These are phyloP conservation scores for Plotosus lineatus DNA, from an alignment of 2,113 vertebrate genomes.

Conservation along the genomic window DNA sequence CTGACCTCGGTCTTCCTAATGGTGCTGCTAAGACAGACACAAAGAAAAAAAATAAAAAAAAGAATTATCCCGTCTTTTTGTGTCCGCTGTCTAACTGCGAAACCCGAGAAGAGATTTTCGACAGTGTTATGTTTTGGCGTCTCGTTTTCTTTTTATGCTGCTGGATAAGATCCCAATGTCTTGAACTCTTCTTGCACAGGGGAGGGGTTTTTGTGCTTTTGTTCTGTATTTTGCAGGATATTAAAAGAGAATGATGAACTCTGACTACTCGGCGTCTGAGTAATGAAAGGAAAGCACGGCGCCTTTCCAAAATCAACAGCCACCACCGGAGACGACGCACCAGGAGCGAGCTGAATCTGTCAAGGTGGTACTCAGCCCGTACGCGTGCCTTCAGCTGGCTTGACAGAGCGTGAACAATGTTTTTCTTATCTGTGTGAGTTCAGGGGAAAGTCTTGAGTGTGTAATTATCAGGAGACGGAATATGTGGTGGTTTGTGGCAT, in stretches of 20 bases:
- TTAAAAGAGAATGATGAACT: constrained; percentile 63
- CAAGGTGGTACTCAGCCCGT: neutral
- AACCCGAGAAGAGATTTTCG: constrained; percentile 54
- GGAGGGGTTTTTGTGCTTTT: constrained; percentile 52
- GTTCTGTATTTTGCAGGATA: constrained; percentile 70
- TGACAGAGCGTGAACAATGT: constrained; percentile 3
- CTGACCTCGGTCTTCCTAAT: constrained; percentile 35
- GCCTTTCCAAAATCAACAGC: constrained; percentile 26
- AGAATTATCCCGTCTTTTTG: constrained; percentile 15
- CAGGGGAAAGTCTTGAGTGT: constrained; percentile 2
- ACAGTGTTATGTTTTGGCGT: constrained; percentile 50
- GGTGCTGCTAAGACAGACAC: constrained; percentile 38
- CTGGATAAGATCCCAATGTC: constrained; percentile 48
- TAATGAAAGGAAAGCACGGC: constrained; percentile 14
- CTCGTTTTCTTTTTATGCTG: constrained; percentile 42
- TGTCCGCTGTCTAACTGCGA: neutral
- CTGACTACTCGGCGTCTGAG: neutral
- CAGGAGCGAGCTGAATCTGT: neutral
- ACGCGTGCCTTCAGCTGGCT: neutral
- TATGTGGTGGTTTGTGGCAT: neutral
- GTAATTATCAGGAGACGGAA: constrained; percentile 15
- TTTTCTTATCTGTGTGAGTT: constrained; percentile 15
- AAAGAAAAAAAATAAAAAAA: neutral
- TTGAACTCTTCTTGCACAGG: constrained; percentile 54
- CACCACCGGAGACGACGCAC: constrained; percentile 6